A percentile compares a stretch with the other conserved stretches of the same genome.
phyloP scores from a whole-genome alignment of 2,113 vertebrate species.

The Lycaon pictus region DNA sequence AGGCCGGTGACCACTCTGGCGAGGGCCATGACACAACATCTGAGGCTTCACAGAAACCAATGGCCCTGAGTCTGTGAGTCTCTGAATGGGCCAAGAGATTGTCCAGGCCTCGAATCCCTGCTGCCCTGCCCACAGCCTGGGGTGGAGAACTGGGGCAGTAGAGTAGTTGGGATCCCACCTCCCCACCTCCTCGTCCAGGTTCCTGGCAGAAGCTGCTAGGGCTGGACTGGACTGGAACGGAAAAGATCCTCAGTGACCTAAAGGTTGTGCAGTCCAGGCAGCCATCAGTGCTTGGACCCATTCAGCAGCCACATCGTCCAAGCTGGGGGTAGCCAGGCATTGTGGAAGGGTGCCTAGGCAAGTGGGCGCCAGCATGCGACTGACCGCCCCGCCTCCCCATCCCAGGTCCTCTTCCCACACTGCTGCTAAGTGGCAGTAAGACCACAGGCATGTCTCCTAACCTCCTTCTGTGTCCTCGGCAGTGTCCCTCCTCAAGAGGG shows the following conservation, averaged over 20 bases:
- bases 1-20: background rate
- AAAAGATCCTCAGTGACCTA: background rate
- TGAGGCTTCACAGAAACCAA: background rate
- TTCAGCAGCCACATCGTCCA: background rate
- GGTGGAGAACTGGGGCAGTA: background rate
- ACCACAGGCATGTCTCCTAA: background rate
- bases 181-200: background rate
- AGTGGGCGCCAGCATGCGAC: background rate
- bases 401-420: background rate
- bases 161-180: background rate
- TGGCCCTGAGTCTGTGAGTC: background rate
- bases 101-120: background rate
- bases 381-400: fast-evolving
- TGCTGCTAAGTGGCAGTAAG: background rate
- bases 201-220: background rate
- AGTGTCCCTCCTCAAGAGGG: background rate
- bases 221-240: background rate
- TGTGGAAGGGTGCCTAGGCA: background rate
- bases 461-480: background rate
- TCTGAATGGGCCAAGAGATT: background rate
- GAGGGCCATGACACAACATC: background rate
- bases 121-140: background rate
- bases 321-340: background rate
- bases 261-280: background rate
- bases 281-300: background rate